Percentiles rank a stretch among this genome's conserved stretches.
These are phyloP conservation scores for Operophtera brumata DNA, from an alignment of 2,888 invertebrate genomes.

Conservation along the genomic window DNA sequence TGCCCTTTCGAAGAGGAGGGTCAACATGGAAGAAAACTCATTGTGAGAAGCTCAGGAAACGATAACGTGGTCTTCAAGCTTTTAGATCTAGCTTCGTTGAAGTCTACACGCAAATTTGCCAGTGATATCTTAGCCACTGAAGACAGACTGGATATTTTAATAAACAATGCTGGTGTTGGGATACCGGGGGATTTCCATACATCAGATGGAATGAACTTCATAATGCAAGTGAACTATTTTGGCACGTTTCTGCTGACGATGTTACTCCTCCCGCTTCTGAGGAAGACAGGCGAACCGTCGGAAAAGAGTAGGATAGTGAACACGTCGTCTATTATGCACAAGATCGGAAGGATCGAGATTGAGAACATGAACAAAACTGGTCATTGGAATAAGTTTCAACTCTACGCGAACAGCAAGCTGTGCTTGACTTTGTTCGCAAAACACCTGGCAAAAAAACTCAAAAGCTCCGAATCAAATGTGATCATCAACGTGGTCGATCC, in stretches of 20 bases:
- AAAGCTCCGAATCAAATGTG: constrained; percentile 81
- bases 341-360: constrained; percentile 84
- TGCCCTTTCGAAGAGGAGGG: constrained; percentile 69
- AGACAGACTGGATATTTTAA: constrained; percentile 87
- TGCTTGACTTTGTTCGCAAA: constrained; percentile 85
- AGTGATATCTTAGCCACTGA: constrained; percentile 86
- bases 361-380: constrained; percentile 84
- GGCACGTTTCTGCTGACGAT: constrained; percentile 95
- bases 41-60: constrained; percentile 84
- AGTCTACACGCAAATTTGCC: constrained; percentile 90
- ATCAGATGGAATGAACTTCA: constrained; percentile 90
- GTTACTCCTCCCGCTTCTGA: constrained; percentile 89
- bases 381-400: constrained; percentile 66
- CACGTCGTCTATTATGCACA: constrained; percentile 88
- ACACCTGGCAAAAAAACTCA: constrained; percentile 85
- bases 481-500: constrained; percentile 91
- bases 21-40: constrained; percentile 74
- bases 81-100: constrained; percentile 86
- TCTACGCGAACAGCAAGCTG: constrained; percentile 85
- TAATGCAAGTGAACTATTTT: constrained; percentile 96
- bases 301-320: constrained; percentile 88
- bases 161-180: constrained; percentile 94
- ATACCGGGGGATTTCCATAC: constrained; percentile 81
- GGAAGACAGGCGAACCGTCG: constrained; percentile 73
- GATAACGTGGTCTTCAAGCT: constrained; percentile 85